Evolutionary conservation across 1,140 invertebrate species (phyloP).

Genomic region (Drosophila varians): DNA sequence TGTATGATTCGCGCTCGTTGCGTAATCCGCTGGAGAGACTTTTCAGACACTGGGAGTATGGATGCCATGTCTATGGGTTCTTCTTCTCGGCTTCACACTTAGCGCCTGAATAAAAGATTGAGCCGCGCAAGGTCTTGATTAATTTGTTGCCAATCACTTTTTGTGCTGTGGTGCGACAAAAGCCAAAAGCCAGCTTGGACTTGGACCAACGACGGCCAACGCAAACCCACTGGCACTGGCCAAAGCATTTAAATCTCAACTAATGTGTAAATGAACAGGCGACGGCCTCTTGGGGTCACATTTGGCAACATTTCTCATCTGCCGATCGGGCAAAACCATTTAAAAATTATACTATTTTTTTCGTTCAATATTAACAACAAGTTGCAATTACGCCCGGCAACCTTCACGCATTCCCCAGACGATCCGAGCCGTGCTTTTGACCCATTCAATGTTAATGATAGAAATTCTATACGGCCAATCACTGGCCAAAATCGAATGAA

Average conservation of each 20-base stretch:
- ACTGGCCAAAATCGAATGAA: conserved; percentile 15
- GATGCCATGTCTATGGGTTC: conserved; percentile 38
- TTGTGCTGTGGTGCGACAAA: conserved; percentile 70
- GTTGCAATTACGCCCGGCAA: conserved; percentile 57
- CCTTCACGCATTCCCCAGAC: conserved; percentile 77
- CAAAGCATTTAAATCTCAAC: conserved; percentile 71
- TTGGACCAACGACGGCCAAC: conserved; percentile 24
- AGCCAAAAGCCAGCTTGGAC: conserved; percentile 44
- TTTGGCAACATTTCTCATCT: conserved; percentile 80
- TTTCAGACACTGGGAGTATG: conserved; percentile 1
- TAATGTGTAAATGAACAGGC: conserved; percentile 79
- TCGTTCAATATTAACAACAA: conserved; percentile 56
- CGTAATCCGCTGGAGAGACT: conserved; percentile 57
- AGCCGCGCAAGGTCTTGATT: conserved; percentile 75
- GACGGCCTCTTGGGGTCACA: conserved; percentile 75
- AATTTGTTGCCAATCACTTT: conserved; percentile 82
- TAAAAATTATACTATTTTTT: conserved; percentile 65
- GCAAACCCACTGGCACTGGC: conserved; percentile 12
- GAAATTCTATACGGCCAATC: conserved; percentile 61
- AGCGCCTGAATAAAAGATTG: conserved; percentile 48
- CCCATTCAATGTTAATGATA: conserved; percentile 62
- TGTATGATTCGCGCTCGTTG: conserved; percentile 50
- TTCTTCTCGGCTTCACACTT: conserved; percentile 58
- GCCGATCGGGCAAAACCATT: conserved; percentile 71
- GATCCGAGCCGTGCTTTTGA: conserved; percentile 17